Conservation (phyloP, 2,113 vertebrate species). For the Labrus mixtus region DNA sequence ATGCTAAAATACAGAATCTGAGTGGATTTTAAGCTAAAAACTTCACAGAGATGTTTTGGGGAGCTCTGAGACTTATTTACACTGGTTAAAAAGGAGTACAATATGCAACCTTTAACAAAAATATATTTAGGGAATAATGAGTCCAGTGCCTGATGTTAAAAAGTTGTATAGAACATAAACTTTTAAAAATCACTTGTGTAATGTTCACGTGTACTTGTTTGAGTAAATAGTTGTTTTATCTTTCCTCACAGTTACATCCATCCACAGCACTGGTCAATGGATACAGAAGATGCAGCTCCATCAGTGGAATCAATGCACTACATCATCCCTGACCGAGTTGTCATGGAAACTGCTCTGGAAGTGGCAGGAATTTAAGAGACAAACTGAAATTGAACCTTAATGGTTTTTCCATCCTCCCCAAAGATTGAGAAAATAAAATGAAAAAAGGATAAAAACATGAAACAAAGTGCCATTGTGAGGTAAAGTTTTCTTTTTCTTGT, state of each 20-base stretch:
- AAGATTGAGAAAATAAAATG: slow-evolving; percentile 1
- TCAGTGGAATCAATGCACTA: not conserved
- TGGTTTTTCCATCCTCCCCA: not conserved
- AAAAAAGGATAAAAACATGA: not conserved
- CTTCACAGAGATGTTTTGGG: no score
- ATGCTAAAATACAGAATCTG: no score
- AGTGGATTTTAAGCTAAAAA: no score
- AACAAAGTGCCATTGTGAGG: slow-evolving; percentile 37
- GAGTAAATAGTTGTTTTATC: no score
- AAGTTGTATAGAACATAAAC: not conserved
- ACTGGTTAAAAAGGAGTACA: no score
- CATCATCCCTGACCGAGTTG: slow-evolving; percentile 10
- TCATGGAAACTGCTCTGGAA: slow-evolving; percentile 29
- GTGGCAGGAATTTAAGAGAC: slow-evolving; percentile 15
- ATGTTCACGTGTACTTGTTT: no score
- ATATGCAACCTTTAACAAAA: no score
- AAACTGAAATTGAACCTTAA: slow-evolving; percentile 21
- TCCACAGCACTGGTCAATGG: slow-evolving; percentile 37
- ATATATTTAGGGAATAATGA: no score
- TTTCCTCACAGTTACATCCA: slow-evolving; percentile 47
- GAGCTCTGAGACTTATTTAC: no score
- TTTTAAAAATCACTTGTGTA: no score
- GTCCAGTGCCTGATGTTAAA: no score
- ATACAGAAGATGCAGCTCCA: not conserved
- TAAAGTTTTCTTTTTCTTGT: slow-evolving; percentile 28